Base-by-base conservation (phyloP, 2,797 vertebrate species). In the Anguilla anguilla region DNA sequence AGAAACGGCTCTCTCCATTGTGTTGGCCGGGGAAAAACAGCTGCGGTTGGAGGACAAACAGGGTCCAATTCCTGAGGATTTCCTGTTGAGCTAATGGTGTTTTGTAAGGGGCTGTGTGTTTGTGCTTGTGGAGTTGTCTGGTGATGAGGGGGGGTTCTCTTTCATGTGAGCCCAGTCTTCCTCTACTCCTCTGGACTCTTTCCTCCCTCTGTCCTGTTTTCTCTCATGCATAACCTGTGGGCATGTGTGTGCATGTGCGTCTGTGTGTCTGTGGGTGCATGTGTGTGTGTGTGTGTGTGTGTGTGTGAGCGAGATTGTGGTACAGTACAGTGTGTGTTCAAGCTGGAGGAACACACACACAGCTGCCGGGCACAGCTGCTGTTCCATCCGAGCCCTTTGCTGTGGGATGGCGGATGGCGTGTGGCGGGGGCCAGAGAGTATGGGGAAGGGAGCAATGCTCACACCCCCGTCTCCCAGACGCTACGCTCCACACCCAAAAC, bases 121-220 rank as follows among this genome's bases (percentile, higher is more conserved):
- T 83, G 82, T 55, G 82, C 82, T 57, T 31, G 13, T 57, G 2
- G 51, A 9, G 10, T 28, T 83, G 46, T 83, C 28, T 83, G 53
- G n/a, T 25, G 28, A 13, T 7, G 81, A 53, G 4, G 72, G 69
- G 69, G 22, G 15, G 31, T 77, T 77, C 35, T 39, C 13, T 77
- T 77, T 77, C 28, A 43, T 6, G 35, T 77, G 81, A 28, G 53
- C n/a, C 53, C n/a, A 55, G 25, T 31, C 77, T 81, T 81, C 77
- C 43, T 83, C 25, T 15, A 6, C 2, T 1, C 55, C 53, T 83
- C 28, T 83, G 82, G 82, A 55, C n/a, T 22, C 46, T 49, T 49
- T 82, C 79, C 10, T 53, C 79, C 15, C n/a, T 83, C 82, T 57
- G 51, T 83, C 82, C 82, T 83, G 49, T 83, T 83, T 83, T 28